These are phyloP conservation scores for Actinemys pallida DNA, from an alignment of 2,113 vertebrate genomes.

Conservation along the genomic window DNA sequence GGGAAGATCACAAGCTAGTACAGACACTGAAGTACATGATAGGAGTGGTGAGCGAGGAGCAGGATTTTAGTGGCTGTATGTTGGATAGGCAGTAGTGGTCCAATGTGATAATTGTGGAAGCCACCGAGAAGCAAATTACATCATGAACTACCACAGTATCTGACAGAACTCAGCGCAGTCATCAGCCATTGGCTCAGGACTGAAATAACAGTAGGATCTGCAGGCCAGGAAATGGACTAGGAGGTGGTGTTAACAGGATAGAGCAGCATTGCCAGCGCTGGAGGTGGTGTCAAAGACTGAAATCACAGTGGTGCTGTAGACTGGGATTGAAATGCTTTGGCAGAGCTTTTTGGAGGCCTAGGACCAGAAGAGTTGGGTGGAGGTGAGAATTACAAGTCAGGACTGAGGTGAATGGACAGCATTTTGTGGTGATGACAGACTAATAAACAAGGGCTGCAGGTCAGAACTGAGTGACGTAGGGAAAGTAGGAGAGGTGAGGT, in stretches of 20 bases:
- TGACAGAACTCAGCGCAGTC: background rate
- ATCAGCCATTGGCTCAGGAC: background rate
- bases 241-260: accelerated
- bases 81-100: background rate
- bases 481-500: background rate
- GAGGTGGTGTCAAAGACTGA: background rate
- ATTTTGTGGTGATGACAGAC: background rate
- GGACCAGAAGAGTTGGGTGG: background rate
- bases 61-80: background rate
- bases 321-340: background rate
- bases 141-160: background rate
- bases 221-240: background rate
- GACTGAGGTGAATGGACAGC: background rate
- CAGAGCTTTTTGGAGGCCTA: background rate
- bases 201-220: background rate
- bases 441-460: background rate
- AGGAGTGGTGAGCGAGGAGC: background rate
- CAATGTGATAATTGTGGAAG: background rate
- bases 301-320: background rate
- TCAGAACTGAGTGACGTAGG: background rate
- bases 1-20: background rate
- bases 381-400: background rate
- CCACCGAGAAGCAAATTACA: background rate
- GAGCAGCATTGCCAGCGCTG: background rate
- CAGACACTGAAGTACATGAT: background rate